These are phyloP conservation scores for Ophion ventricosus DNA, from an alignment of 2,888 invertebrate species.

Conservation along the genomic window DNA sequence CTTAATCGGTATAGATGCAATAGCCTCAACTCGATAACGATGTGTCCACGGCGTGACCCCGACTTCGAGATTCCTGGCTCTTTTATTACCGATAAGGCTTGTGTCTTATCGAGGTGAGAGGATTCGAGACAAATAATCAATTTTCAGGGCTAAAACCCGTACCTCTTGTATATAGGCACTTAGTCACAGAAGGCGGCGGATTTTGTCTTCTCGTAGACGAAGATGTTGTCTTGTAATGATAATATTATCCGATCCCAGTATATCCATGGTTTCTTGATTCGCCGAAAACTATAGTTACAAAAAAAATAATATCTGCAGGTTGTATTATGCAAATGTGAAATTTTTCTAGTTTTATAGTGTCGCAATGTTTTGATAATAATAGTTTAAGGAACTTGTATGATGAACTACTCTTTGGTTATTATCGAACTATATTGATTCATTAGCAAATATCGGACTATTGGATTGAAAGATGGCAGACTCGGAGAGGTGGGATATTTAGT, in stretches of 20 bases:
- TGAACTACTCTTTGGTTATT: not conserved
- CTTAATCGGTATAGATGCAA: not conserved
- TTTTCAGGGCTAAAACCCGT: not conserved
- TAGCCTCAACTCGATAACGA: too few species aligned
- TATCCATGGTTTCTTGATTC: not conserved
- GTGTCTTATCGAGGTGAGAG: constrained; percentile 3
- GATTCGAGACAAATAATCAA: not conserved
- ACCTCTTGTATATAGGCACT: not conserved
- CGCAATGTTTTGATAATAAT: not conserved
- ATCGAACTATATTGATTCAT: not conserved
- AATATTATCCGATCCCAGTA: too few species aligned
- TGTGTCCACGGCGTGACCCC: not conserved
- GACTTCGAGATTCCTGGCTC: constrained; percentile 1
- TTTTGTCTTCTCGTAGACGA: not conserved
- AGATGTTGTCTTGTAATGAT: not conserved
- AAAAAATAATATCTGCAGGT: not conserved
- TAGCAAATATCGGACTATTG: not conserved
- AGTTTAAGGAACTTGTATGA: not conserved
- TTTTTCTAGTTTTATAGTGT: not conserved
- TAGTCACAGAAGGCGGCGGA: not conserved
- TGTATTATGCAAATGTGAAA: not conserved
- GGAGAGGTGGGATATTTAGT: not conserved
- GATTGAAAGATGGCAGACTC: not conserved
- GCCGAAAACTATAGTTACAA: not conserved
- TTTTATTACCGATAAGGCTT: constrained; percentile 8